A percentile compares a stretch with the other conserved stretches of the same genome.
phyloP scores from a whole-genome alignment of 1,140 invertebrate genomes.

The Leptopilina boulardi region DNA sequence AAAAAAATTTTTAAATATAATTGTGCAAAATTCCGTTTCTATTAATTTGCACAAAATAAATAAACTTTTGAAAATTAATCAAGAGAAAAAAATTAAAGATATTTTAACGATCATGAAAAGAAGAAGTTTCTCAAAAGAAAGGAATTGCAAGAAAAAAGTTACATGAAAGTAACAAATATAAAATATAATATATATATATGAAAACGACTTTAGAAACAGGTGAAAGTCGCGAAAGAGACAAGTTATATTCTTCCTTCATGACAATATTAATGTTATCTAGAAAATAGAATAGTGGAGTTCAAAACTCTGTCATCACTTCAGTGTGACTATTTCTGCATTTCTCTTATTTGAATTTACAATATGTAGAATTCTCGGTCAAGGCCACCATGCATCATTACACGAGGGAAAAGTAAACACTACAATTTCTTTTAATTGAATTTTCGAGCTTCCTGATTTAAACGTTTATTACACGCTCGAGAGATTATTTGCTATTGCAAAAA shows the following conservation, averaged over 20 bases:
- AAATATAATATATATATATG: not conserved
- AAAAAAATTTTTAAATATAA: too few species aligned
- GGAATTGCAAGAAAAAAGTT: not conserved
- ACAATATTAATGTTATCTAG: not conserved
- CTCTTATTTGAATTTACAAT: not conserved
- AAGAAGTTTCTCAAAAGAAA: not conserved
- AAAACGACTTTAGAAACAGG: not conserved
- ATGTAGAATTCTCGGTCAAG: slow-evolving; percentile 2
- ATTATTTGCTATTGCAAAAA: not conserved
- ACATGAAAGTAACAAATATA: not conserved
- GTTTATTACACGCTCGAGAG: not conserved
- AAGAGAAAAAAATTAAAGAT: not conserved
- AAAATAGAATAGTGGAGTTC: not conserved
- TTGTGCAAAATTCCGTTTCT: too few species aligned
- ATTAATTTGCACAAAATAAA: too few species aligned
- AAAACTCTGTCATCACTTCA: not conserved
- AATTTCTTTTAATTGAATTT: not conserved
- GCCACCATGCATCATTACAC: slow-evolving; percentile 1
- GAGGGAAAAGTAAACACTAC: not conserved
- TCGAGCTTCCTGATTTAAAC: not conserved
- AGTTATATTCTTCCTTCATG: not conserved
- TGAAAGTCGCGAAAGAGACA: slow-evolving; percentile 22
- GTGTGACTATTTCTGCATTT: not conserved
- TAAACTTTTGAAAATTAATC: too few species aligned
- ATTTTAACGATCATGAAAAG: not conserved